A percentile compares a stretch with the other conserved stretches of the same genome.
phyloP scores from a whole-genome alignment of 2,888 invertebrate genomes.

The Atethmia centrago region DNA sequence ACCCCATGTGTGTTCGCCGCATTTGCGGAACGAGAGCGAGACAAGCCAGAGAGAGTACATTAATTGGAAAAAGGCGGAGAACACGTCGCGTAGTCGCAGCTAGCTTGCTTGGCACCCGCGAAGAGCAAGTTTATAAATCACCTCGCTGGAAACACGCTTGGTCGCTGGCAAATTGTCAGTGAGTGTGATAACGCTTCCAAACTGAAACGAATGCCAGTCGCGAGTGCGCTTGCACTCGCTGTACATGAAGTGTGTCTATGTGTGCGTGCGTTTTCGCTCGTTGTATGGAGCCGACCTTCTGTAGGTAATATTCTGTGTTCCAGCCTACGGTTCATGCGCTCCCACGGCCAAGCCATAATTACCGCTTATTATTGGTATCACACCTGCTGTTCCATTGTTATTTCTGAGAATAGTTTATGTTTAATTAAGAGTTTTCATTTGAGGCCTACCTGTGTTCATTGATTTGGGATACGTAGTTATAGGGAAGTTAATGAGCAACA shows the following conservation, averaged over 20 bases:
- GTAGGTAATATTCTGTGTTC: neutral
- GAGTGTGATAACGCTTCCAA: neutral
- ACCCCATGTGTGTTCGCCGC: neutral
- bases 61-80: neutral
- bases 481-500: neutral
- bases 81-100: neutral
- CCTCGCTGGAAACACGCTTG: neutral
- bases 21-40: neutral
- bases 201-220: neutral
- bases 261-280: neutral
- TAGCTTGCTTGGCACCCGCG: neutral
- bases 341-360: conserved; percentile 58
- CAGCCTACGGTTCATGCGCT: conserved; percentile 20
- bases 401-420: conserved; percentile 33
- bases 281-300: conserved; percentile 5
- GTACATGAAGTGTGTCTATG: neutral
- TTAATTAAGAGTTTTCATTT: conserved; percentile 25
- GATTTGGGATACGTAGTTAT: conserved; percentile 4
- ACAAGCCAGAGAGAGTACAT: neutral
- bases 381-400: conserved; percentile 53
- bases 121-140: neutral
- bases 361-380: conserved; percentile 62
- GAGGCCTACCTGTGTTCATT: conserved; percentile 17
- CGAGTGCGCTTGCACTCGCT: neutral
- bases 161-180: neutral